Evolutionary conservation across 2,797 vertebrate genomes (phyloP).

Genomic region (Danionella dracula): DNA sequence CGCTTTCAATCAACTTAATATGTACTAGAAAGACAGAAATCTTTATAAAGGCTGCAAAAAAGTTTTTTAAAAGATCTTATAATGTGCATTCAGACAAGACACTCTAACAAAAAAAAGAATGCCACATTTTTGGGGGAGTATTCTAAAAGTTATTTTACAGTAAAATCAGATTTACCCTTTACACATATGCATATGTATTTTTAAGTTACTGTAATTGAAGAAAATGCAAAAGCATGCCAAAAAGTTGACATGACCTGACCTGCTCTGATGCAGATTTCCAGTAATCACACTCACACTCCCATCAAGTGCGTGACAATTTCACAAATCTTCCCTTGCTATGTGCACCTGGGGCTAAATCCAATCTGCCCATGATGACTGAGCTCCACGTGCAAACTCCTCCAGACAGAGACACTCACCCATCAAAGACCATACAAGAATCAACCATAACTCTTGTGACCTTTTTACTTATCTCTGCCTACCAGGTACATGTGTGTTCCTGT

Average conservation of each 20-base stretch:
- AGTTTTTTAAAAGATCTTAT: too few relatives aligned
- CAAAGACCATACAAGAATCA: not conserved
- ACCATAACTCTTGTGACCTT: not conserved
- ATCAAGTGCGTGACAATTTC: not conserved
- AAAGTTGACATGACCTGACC: conserved; percentile 23
- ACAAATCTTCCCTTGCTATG: conserved; percentile 1
- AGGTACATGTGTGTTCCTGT: not conserved
- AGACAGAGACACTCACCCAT: not conserved
- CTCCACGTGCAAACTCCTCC: not conserved
- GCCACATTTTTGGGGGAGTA: too few relatives aligned
- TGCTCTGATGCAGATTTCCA: conserved; percentile 16
- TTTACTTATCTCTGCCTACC: not conserved
- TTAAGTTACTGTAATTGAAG: not conserved
- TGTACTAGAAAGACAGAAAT: too few relatives aligned
- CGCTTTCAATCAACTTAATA: too few relatives aligned
- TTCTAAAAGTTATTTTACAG: too few relatives aligned
- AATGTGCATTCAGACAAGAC: too few relatives aligned
- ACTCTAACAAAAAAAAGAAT: too few relatives aligned
- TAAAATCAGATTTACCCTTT: not conserved
- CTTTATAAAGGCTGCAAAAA: too few relatives aligned
- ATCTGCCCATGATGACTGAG: not conserved
- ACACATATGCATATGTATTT: not conserved
- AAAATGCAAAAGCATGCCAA: not conserved
- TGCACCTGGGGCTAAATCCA: conserved; percentile 6
- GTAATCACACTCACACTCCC: not conserved